Evolutionary conservation across 1,140 invertebrate genomes (phyloP).

Genomic region (Eumaeus atala): DNA sequence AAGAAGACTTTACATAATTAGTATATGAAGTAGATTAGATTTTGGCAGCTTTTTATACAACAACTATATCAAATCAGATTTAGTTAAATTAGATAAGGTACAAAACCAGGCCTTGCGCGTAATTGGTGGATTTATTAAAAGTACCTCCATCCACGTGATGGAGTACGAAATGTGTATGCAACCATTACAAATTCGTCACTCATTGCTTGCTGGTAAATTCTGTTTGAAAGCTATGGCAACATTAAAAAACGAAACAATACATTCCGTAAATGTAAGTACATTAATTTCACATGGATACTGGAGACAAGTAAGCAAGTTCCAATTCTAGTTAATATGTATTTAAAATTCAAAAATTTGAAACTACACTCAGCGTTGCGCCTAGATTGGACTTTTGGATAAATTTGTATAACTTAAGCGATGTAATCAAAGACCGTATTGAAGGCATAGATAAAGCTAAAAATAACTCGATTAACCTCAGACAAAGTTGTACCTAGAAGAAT

Average conservation of each 20-base stretch:
- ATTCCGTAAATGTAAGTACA: neutral
- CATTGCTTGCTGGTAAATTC: conserved; percentile 12
- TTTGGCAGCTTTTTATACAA: conserved; percentile 17
- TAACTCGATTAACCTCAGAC: neutral
- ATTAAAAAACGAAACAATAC: neutral
- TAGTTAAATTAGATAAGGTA: too few relatives aligned
- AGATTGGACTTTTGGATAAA: neutral
- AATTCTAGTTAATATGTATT: neutral
- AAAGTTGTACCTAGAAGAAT: neutral
- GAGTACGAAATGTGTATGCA: conserved; percentile 12
- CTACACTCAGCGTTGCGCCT: neutral
- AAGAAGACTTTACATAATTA: conserved; percentile 20
- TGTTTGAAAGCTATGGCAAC: too few relatives aligned
- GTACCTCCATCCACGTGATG: conserved; percentile 15
- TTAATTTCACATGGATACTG: neutral
- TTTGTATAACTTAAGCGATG: conserved; percentile 7
- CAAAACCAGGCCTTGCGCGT: conserved; percentile 13
- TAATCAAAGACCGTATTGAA: neutral
- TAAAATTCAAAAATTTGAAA: neutral
- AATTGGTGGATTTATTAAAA: conserved; percentile 16
- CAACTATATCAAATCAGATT: conserved; percentile 8
- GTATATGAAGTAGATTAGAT: conserved; percentile 17
- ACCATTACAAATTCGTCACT: conserved; percentile 1
- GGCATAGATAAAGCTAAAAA: neutral
- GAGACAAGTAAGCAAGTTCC: too few relatives aligned